Base-by-base conservation (phyloP, 2,797 vertebrate genomes). In the Ptychobarbus kaznakovi region DNA sequence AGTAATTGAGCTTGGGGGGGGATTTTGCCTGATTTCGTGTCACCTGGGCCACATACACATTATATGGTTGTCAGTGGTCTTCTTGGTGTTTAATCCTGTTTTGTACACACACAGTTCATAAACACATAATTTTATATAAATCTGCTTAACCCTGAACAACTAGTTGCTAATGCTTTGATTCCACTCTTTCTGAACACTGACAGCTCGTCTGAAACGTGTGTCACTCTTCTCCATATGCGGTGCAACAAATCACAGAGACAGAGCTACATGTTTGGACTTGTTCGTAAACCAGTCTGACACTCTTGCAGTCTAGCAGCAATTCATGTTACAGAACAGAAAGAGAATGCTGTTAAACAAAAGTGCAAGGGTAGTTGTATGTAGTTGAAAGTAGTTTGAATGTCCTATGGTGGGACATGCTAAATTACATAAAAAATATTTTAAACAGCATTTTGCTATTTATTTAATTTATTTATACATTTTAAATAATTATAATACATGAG, bases 161-260 rank as follows among this genome's bases (percentile, higher is more conserved):
- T 72, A 80, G 42, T 22, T 68, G 25, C 68, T 56, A 81, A 72
- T 56, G 80, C 80, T 18, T 38, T 51, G 35, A 70, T 40, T 5
- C 28, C 20, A 6, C 66, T 81, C 22, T 40, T 46, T 81, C 70
- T 38, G 32, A 32, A 12, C 65, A n/a, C 22, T 40, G 63, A 35
- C 65, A n/a, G 65, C 46, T 70, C 8, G 2, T 40, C 66, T 81
- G 49, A 81, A 40, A 81, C 28, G 66, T 81, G 66, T 72, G 51
- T 72, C 66, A 72, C 38, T 72, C 80, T 28, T 25, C 80, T 81
- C 68, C 22, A 20, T 56, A 66, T 81, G 65, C 3, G 13, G 65
- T 69, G 65, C 40, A 81, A 81, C 80, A 72, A 72, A 58, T 81
- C 80, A 56, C 68, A 72, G 80, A 70, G 32, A 72, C 80, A 72